A percentile compares a stretch with the other conserved stretches of the same genome.
Evolutionary conservation across 1,140 invertebrate genomes (phyloP).

Genomic region (Megalonaias nervosa): DNA sequence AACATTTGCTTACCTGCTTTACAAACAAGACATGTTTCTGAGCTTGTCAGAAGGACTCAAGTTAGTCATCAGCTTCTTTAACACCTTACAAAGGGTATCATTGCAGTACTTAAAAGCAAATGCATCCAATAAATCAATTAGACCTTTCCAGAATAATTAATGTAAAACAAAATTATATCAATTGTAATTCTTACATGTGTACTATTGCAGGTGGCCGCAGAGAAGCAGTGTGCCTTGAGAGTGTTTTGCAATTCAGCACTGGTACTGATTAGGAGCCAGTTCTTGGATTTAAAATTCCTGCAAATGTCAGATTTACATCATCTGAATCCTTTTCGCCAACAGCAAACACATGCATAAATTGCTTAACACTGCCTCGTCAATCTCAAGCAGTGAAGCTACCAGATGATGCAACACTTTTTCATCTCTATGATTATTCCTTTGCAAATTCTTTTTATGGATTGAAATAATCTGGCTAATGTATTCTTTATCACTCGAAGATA

Average conservation of each 20-base stretch:
- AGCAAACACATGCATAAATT: slow-evolving; percentile 3
- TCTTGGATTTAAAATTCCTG: slow-evolving; percentile 6
- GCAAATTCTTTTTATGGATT: slow-evolving; percentile 25
- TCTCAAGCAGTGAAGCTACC: not conserved
- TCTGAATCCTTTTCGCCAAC: slow-evolving; percentile 1
- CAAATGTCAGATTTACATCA: not conserved
- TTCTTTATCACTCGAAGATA: too few relatives aligned
- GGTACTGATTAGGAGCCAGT: slow-evolving; percentile 13
- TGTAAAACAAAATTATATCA: not conserved
- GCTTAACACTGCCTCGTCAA: not conserved
- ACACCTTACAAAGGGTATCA: too few relatives aligned
- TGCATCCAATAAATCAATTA: too few relatives aligned
- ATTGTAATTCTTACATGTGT: not conserved
- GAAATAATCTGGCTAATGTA: not conserved
- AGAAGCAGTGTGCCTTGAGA: not conserved
- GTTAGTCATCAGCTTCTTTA: too few relatives aligned
- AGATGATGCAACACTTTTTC: not conserved
- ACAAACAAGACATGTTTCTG: too few relatives aligned
- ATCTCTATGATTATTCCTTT: slow-evolving; percentile 29
- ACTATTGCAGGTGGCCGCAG: slow-evolving; percentile 3
- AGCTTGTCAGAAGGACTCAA: too few relatives aligned
- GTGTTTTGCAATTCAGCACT: not conserved
- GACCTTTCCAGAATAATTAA: too few relatives aligned
- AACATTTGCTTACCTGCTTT: too few relatives aligned
- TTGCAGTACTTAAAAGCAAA: too few relatives aligned